Conservation (phyloP, 1,140 invertebrate genomes). For the Drosophila erecta region DNA sequence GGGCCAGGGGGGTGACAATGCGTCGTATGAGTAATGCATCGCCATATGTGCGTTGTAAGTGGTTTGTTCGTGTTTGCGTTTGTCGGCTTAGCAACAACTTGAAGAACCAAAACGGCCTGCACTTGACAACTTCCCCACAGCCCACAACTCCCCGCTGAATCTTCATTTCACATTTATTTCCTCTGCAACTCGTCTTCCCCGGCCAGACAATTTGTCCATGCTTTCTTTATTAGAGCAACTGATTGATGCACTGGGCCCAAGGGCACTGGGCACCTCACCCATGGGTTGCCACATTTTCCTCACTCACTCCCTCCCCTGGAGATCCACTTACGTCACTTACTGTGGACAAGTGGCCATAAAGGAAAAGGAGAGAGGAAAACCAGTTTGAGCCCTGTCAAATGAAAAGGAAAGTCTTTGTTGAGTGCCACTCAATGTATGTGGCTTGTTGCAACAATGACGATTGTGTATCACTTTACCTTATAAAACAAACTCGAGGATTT, state of each 20-base stretch:
- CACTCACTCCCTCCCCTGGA: slow-evolving; percentile 3
- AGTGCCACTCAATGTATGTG: slow-evolving; percentile 53
- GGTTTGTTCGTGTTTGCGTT: slow-evolving; percentile 33
- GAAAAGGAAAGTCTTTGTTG: slow-evolving; percentile 70
- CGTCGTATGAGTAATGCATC: slow-evolving; percentile 68
- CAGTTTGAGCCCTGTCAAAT: slow-evolving; percentile 26
- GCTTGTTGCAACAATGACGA: slow-evolving; percentile 31
- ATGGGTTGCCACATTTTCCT: slow-evolving; percentile 7
- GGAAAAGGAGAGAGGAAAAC: slow-evolving; percentile 16
- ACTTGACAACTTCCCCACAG: slow-evolving; percentile 52
- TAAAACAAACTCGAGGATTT: slow-evolving; percentile 21
- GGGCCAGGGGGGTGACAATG: slow-evolving; percentile 34
- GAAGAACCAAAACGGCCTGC: slow-evolving; percentile 35
- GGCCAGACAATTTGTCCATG: slow-evolving; percentile 44
- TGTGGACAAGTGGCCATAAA: slow-evolving; percentile 30
- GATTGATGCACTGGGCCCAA: slow-evolving; percentile 63
- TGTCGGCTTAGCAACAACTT: slow-evolving; percentile 48
- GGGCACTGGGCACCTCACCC: slow-evolving; percentile 35
- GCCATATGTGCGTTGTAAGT: slow-evolving; percentile 11
- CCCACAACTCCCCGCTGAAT: slow-evolving; percentile 1
- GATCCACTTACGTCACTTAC: slow-evolving; percentile 53
- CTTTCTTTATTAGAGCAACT: slow-evolving; percentile 36
- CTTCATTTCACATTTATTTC: slow-evolving; percentile 48
- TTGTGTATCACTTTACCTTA: slow-evolving; percentile 33
- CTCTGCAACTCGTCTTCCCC: slow-evolving; percentile 16